A percentile compares a stretch with the other conserved stretches of the same genome.
These are phyloP conservation scores for Pachydiplax longipennis DNA, from an alignment of 2,888 invertebrate genomes.

Conservation along the genomic window DNA sequence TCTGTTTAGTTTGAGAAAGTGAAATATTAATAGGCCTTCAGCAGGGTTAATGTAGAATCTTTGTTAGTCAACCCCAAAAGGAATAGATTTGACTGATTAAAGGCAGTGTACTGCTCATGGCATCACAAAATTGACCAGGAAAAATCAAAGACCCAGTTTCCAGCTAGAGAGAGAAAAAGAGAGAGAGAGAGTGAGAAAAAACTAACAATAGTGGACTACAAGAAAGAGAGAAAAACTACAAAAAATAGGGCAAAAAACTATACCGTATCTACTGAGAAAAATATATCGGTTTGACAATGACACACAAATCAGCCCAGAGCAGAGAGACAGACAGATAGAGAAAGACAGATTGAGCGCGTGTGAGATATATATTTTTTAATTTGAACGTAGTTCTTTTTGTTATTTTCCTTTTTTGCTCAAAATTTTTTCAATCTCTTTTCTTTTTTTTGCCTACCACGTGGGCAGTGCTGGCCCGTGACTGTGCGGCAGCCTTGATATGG, in stretches of 20 bases:
- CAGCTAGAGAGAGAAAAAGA: constrained; percentile 50
- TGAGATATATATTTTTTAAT: constrained; percentile 46
- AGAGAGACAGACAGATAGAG: constrained; percentile 49
- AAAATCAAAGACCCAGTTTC: constrained; percentile 50
- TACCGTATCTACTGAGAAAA: constrained; percentile 50
- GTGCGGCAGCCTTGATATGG: constrained; percentile 94
- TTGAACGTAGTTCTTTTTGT: constrained; percentile 6
- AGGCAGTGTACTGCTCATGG: constrained; percentile 41
- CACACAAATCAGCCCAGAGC: constrained; percentile 48
- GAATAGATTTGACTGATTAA: constrained; percentile 39
- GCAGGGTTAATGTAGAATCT: constrained; percentile 25
- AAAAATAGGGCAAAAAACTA: constrained; percentile 49
- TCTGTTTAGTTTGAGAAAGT: not conserved
- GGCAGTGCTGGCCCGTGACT: constrained; percentile 87
- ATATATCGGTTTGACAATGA: constrained; percentile 47
- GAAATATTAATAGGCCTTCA: constrained; percentile 24
- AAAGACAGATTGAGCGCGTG: constrained; percentile 51
- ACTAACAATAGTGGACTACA: constrained; percentile 49
- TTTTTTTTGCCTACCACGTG: constrained; percentile 63
- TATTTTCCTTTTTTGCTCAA: constrained; percentile 34
- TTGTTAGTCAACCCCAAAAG: constrained; percentile 43
- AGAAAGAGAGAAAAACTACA: constrained; percentile 49
- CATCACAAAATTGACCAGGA: constrained; percentile 47
- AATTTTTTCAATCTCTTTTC: constrained; percentile 10
- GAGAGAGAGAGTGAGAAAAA: constrained; percentile 50